Evolutionary conservation across 1,140 invertebrate genomes (phyloP), one percentile per base, ranked within the genome.

Genomic region (Cydia pomonella): DNA sequence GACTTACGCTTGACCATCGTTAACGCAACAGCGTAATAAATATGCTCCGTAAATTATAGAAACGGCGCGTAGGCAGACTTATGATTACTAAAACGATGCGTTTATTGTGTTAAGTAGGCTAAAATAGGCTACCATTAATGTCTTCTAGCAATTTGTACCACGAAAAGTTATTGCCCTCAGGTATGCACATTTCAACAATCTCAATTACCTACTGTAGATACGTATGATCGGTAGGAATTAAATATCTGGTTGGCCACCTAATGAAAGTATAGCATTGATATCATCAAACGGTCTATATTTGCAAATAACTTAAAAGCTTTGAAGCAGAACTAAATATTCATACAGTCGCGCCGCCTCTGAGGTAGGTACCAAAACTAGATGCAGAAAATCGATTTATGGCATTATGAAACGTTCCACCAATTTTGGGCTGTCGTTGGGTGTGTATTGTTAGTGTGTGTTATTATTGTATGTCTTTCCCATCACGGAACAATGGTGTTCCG

Each of bases 31-130:
- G 29, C 5, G 18, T 69, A 38, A 69, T 69, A 41, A 69, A 69
- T 69, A 69, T 38, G 64, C 33, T 69, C 16, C 64, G 29, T 69
- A 69, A 69, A 69, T 69, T 38, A 38, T 69, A 21, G 5, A 33
- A 69, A 69, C 1, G n/a, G 13, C 16, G 64, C n/a, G 64, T 69
- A 69, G 64, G 64, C 27, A 69, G 64, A 69, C 64, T 64, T 33
- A 38, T 69, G 64, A 69, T 69, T 69, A 69, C 29, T 69, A 69
- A 69, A 69, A 69, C 64, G 64, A 41, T 38, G 33, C 64, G 64
- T 38, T 69, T 69, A 69, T 69, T 69, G 64, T 38, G 64, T 69
- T 69, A 69, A 69, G 64, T 69, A 69, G 64, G 29, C 64, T 69
- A 41, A 69, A 69, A 69, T 69, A 69, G 33, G 29, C n/a, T 38